Conservation (phyloP, 2,113 vertebrate species). For the Mesitornis unicolor region DNA sequence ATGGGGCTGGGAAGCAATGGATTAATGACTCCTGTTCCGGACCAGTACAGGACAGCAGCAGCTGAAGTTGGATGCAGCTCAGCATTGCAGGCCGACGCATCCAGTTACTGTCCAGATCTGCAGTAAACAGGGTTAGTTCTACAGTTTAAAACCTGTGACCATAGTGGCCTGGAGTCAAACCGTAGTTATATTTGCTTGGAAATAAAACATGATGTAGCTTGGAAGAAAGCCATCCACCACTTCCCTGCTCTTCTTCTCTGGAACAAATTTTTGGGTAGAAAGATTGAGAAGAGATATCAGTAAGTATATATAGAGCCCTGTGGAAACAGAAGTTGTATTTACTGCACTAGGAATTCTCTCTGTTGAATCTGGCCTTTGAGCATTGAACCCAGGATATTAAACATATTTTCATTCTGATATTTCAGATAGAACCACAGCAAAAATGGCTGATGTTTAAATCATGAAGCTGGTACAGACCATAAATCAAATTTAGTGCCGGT, state of each 20-base stretch:
- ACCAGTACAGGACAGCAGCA: neutral
- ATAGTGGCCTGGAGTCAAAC: neutral
- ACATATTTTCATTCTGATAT: neutral
- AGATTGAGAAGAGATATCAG: neutral
- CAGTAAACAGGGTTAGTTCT: neutral
- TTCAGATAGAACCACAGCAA: neutral
- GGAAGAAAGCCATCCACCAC: neutral
- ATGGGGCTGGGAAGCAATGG: neutral
- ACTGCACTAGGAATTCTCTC: neutral
- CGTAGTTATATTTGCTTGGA: neutral
- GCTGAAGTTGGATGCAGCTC: neutral
- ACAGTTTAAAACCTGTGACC: neutral
- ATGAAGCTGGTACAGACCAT: neutral
- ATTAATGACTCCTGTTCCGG: neutral
- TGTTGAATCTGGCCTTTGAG: neutral
- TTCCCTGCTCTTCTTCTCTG: neutral
- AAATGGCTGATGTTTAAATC: neutral
- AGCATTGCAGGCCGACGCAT: neutral
- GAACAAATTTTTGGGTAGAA: neutral
- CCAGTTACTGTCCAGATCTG: neutral
- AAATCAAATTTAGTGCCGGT: neutral
- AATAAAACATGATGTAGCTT: neutral
- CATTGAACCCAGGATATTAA: neutral
- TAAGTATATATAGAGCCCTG: neutral
- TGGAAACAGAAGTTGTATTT: neutral